A percentile compares a stretch with the other conserved stretches of the same genome.
Conservation (phyloP, 2,888 invertebrate species). For the Eristalis intricaria region DNA sequence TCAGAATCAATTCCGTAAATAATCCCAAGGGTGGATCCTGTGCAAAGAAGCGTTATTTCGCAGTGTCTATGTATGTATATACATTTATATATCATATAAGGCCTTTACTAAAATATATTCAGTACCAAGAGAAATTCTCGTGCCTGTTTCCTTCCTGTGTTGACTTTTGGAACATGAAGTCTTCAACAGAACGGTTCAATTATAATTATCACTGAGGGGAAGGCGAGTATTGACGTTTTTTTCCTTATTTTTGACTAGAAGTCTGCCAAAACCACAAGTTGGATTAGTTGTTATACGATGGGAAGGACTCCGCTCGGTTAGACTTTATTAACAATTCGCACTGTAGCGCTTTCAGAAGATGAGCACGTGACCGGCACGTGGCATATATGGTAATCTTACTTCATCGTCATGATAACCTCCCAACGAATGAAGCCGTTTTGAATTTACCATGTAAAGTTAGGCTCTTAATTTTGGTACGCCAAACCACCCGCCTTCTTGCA, state of each 20-base stretch:
- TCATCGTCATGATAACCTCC: constrained; percentile 66
- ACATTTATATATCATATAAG: constrained; percentile 1
- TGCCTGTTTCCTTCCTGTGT: neutral
- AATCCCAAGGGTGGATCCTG: constrained; percentile 58
- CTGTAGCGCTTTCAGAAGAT: constrained; percentile 69
- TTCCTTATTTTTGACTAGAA: constrained; percentile 15
- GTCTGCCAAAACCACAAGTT: constrained; percentile 72
- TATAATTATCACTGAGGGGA: constrained; percentile 73
- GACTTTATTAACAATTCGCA: constrained; percentile 73
- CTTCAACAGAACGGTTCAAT: constrained; percentile 71
- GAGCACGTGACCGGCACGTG: constrained; percentile 73
- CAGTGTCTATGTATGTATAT: neutral
- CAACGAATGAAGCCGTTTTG: constrained; percentile 65
- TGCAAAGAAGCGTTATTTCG: neutral
- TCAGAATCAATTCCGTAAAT: constrained; percentile 51
- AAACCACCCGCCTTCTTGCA: constrained; percentile 64
- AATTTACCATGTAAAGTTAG: constrained; percentile 67
- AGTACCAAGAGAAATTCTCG: constrained; percentile 1
- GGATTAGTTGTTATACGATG: constrained; percentile 63
- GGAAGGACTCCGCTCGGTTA: constrained; percentile 54
- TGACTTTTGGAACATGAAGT: constrained; percentile 40
- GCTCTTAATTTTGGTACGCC: constrained; percentile 72
- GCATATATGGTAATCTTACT: constrained; percentile 72
- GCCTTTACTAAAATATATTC: constrained; percentile 10
- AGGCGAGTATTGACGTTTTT: constrained; percentile 35